Conservation (phyloP, 2,888 invertebrate species). For the Onthophagus sagittarius region DNA sequence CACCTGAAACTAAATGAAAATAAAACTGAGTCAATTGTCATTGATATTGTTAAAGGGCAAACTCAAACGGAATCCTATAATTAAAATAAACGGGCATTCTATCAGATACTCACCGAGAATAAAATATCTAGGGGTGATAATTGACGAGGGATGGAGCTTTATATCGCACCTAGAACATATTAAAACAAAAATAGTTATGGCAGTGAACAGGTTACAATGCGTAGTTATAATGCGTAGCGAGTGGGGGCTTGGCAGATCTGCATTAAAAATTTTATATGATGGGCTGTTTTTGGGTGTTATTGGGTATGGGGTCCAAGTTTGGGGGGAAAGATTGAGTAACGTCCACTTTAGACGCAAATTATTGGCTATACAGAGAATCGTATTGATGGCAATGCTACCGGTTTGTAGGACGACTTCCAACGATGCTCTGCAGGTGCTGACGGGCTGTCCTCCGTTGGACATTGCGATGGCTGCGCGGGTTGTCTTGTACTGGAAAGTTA, state of each 20-base stretch:
- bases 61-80: background rate
- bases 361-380: background rate
- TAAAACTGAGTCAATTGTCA: no score
- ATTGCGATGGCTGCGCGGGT: background rate
- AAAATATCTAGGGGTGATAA: conserved; percentile 9
- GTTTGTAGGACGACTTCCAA: conserved; percentile 12
- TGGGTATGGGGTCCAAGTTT: conserved; percentile 9
- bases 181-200: no score
- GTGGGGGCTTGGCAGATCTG: no score
- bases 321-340: background rate
- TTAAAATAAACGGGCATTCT: background rate
- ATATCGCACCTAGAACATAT: background rate
- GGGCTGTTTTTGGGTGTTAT: background rate
- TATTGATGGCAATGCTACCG: conserved; percentile 1
- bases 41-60: conserved; percentile 11
- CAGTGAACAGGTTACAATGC: no score
- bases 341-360: background rate
- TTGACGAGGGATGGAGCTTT: background rate
- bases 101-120: background rate
- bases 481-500: no score
- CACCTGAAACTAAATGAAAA: no score
- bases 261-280: background rate
- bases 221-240: no score
- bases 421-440: conserved; percentile 13
- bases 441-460: conserved; percentile 8